phyloP scores from a whole-genome alignment of 2,888 invertebrate genomes.

The Pristionchus exspectatus region DNA sequence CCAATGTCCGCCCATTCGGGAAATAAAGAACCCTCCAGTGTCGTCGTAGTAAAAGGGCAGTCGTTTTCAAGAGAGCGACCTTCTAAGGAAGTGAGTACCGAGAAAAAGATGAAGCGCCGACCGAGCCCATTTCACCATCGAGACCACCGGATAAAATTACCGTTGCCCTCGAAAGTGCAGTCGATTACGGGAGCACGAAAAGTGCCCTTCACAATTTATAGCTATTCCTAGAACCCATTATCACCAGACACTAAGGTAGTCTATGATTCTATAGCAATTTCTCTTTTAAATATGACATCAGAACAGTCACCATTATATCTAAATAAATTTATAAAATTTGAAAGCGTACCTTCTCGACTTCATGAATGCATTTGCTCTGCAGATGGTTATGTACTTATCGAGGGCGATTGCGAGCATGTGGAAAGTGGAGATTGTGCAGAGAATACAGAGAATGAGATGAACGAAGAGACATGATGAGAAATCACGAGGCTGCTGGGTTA shows the following conservation, averaged over 20 bases:
- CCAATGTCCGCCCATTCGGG: not conserved
- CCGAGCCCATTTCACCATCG: not conserved
- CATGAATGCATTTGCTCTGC: slow-evolving; percentile 69
- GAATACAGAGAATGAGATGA: slow-evolving; percentile 75
- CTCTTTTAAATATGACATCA: no score
- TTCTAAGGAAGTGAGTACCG: not conserved
- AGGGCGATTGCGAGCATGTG: slow-evolving; percentile 78
- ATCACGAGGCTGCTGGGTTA: slow-evolving; percentile 68
- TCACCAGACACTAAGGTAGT: not conserved
- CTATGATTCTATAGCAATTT: not conserved
- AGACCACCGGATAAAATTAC: not conserved
- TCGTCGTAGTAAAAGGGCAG: not conserved
- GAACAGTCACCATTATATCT: no score
- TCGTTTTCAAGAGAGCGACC: not conserved
- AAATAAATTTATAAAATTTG: no score
- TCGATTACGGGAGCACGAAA: not conserved
- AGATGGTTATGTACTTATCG: slow-evolving; percentile 77
- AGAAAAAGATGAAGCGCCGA: not conserved
- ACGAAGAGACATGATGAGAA: slow-evolving; percentile 75
- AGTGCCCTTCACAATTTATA: not conserved
- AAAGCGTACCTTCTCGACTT: slow-evolving; percentile 60
- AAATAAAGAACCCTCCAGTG: not conserved
- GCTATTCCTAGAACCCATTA: not conserved
- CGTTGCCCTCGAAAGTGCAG: slow-evolving; percentile 2
- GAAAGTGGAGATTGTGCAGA: slow-evolving; percentile 78